Percentiles rank a stretch among this genome's conserved stretches.
Conservation (phyloP, 2,113 vertebrate genomes). For the Ovis canadensis region DNA sequence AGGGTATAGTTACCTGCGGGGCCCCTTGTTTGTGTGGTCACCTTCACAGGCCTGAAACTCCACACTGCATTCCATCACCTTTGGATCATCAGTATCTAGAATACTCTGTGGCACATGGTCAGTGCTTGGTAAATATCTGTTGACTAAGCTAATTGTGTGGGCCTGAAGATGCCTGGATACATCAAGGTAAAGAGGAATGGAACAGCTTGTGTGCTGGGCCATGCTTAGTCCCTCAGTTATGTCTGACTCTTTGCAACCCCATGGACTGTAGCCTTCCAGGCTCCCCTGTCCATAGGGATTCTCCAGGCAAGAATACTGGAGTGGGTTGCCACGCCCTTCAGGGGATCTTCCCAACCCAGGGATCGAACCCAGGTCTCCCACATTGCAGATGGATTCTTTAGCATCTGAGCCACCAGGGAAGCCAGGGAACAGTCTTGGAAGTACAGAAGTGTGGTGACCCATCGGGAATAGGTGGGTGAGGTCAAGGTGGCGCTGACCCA, state of each 20-base stretch:
- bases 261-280: background rate
- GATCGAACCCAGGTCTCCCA: background rate
- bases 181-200: background rate
- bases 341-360: background rate
- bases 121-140: too few relatives aligned
- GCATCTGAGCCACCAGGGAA: background rate
- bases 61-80: background rate
- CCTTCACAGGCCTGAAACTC: background rate
- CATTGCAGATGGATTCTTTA: fast-evolving
- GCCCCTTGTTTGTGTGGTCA: background rate
- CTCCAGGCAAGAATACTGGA: background rate
- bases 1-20: fast-evolving
- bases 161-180: background rate
- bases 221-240: background rate
- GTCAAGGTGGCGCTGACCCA: fast-evolving
- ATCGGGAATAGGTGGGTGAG: background rate
- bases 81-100: fast-evolving
- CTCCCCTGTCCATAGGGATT: background rate
- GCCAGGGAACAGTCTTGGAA: background rate
- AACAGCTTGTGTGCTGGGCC: background rate
- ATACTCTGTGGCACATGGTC: fast-evolving
- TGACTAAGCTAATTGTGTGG: fast-evolving
- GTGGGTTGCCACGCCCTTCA: background rate
- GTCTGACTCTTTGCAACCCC: background rate
- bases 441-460: background rate